Base-by-base conservation (phyloP, 2,797 vertebrate genomes). In the Falco cherrug region DNA sequence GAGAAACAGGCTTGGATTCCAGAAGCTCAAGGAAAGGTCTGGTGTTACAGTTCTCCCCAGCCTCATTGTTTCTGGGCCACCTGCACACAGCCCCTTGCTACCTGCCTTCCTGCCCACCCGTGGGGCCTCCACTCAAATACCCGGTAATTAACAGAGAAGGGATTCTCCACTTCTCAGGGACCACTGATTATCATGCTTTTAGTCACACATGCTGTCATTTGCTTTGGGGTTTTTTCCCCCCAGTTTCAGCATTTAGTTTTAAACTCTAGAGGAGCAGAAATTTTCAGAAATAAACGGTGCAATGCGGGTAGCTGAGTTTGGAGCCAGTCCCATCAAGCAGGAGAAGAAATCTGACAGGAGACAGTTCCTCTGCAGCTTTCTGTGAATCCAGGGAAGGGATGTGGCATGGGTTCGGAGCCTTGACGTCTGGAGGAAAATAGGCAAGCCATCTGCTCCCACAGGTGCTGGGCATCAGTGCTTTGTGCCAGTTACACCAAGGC, bases 401-500 rank as follows among this genome's bases (percentile, higher is more conserved):
- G 33, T 67, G n/a, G 56, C 37, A 41, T 26, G 22, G 74, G 83
- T 83, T 92, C 0, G 12, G 71, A 95, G 84, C 45, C 87, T 73
- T 69, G 39, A 65, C 54, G 59, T 92, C 95, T 89, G 68, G 43
- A 89, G 56, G 70, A 87, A 89, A 93, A 79, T 2, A 95, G 74
- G 75, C 63, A 63, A 90, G 71, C 80, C 92, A 90, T 89, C 93
- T 96, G 93, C 89, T 95, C 56, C 53, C 12, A 22, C 75, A 84
- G 86, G 81, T 20, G 7, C 64, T 83, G 88, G 89, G 0, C 74
- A 48, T 94, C 1, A 0, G 21, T 84, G 77, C 80, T 93, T 94
- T 89, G 54, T 96, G 71, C 56, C 1, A 9, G 63, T 43, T 82
- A 73, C 80, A 87, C 76, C 77, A 84, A 73, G 80, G 81, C 71